Conservation (phyloP, 2,113 vertebrate genomes). For the Cyphomyrus discorhynchus region DNA sequence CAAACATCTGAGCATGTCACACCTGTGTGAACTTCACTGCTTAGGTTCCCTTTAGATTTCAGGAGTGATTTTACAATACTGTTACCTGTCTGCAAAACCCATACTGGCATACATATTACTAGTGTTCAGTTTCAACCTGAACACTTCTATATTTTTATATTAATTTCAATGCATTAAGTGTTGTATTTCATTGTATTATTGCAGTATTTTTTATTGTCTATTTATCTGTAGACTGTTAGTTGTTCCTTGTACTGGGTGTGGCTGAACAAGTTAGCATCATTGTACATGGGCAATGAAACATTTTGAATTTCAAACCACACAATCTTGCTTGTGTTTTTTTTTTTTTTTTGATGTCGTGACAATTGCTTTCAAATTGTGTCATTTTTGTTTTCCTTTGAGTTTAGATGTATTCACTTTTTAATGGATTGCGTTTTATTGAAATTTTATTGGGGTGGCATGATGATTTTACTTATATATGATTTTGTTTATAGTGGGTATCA, state of each 20-base stretch:
- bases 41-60: background rate
- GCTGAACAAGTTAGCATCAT: background rate
- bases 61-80: background rate
- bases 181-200: background rate
- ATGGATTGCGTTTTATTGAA: background rate
- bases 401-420: background rate
- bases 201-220: background rate
- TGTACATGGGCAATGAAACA: background rate
- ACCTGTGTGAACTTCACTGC: background rate
- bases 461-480: background rate
- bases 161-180: background rate
- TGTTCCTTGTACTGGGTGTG: background rate
- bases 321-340: background rate
- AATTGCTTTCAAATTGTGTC: background rate
- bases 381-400: background rate
- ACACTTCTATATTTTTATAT: background rate
- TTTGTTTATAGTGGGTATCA: background rate
- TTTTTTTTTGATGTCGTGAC: background rate
- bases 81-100: background rate
- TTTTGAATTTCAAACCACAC: background rate
- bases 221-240: background rate
- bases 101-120: background rate
- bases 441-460: background rate
- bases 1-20: background rate
- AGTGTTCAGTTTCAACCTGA: background rate